Evolutionary conservation across 2,113 vertebrate genomes (phyloP).

Genomic region (Ceyx margarethae): DNA sequence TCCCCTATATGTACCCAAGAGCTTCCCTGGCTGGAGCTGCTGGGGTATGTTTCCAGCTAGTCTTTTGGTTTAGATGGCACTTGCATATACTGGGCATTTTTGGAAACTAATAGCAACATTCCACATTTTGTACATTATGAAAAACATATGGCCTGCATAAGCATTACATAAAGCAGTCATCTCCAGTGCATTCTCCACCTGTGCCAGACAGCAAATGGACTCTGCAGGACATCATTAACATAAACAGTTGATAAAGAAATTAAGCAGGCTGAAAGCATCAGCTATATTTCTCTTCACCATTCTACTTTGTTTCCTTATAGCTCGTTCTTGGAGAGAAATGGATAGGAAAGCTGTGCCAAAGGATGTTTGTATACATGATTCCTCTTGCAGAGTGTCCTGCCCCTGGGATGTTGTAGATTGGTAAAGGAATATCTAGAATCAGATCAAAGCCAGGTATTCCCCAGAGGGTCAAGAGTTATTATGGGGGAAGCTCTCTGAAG

Average conservation of each 20-base stretch:
- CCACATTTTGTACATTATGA: not conserved
- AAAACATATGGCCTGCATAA: not conserved
- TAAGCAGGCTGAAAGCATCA: not conserved
- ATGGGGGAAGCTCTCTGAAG: not conserved
- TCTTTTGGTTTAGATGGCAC: not conserved
- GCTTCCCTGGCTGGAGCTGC: not conserved
- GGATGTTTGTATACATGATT: not conserved
- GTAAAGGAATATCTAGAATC: not conserved
- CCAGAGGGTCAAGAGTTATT: not conserved
- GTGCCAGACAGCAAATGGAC: not conserved
- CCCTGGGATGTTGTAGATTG: not conserved
- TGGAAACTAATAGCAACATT: not conserved
- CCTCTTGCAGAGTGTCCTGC: not conserved
- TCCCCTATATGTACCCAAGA: not conserved
- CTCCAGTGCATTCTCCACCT: not conserved
- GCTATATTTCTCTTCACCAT: not conserved
- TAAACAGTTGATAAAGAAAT: not conserved
- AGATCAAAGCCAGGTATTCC: not conserved
- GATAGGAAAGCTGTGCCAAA: not conserved
- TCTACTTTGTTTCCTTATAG: not conserved
- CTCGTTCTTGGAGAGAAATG: not conserved
- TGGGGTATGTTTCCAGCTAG: not conserved
- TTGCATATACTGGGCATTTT: not conserved
- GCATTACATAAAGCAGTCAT: accelerated
- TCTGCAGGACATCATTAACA: not conserved